Evolutionary conservation across 2,888 invertebrate genomes (phyloP).

Genomic region (Andrena minutula): DNA sequence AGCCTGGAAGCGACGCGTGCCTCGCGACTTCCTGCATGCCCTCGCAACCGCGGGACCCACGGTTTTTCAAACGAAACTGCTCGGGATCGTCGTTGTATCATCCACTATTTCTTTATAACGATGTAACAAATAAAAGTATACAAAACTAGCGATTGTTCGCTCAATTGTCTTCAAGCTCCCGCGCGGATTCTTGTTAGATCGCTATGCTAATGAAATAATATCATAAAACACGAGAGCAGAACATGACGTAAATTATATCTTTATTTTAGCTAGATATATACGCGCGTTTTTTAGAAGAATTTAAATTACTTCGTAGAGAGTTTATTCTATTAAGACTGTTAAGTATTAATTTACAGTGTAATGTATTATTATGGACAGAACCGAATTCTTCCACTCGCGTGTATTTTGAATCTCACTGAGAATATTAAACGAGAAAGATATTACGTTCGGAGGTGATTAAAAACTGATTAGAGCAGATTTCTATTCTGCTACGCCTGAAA

Average conservation of each 20-base stretch:
- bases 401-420: not conserved
- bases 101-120: not conserved
- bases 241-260: not conserved
- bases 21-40: constrained; percentile 38
- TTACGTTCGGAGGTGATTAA: not conserved
- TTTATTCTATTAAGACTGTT: not conserved
- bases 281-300: not conserved
- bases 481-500: not conserved
- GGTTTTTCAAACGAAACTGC: constrained; percentile 8
- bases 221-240: not conserved
- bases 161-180: no score
- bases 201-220: not conserved
- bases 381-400: not conserved
- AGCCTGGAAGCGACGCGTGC: constrained; percentile 64
- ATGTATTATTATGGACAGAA: not conserved
- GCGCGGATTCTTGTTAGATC: no score
- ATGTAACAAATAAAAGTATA: not conserved
- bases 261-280: not conserved
- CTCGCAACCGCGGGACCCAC: constrained; percentile 7
- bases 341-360: not conserved
- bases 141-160: no score
- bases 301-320: not conserved
- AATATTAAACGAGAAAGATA: not conserved
- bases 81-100: not conserved
- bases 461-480: not conserved